Evolutionary conservation across 2,888 invertebrate genomes (phyloP).

Genomic region (Machimus atricapillus): DNA sequence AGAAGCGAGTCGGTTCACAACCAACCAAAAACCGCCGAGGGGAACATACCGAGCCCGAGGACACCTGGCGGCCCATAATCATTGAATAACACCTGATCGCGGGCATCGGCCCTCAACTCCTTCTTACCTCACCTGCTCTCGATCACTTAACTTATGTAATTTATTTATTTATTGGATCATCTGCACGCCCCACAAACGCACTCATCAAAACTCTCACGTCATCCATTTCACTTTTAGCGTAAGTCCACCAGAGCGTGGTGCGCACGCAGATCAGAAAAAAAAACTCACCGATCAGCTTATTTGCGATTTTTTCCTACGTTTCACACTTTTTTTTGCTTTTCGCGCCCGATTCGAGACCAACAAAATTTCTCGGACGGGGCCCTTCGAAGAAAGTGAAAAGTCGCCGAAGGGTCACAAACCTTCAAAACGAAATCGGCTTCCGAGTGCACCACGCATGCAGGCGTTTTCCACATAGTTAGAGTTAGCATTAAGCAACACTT

Average conservation of each 20-base stretch:
- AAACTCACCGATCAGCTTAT: neutral
- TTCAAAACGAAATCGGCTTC: neutral
- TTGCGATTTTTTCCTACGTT: neutral
- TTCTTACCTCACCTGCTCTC: neutral
- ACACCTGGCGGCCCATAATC: slow-evolving; percentile 23
- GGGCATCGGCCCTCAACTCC: neutral
- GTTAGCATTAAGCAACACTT: neutral
- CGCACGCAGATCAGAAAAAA: neutral
- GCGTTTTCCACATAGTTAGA: neutral
- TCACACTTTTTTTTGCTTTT: neutral
- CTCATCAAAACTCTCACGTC: neutral
- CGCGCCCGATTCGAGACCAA: neutral
- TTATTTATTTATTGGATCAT: slow-evolving; percentile 38
- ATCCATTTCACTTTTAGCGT: slow-evolving; percentile 8
- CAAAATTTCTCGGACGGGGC: neutral
- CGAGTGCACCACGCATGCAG: neutral
- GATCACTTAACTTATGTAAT: slow-evolving; percentile 10
- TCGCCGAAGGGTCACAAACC: neutral
- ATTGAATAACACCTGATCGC: neutral
- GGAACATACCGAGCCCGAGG: neutral
- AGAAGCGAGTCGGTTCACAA: neutral
- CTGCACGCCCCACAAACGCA: neutral
- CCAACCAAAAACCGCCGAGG: neutral
- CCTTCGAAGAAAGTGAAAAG: neutral
- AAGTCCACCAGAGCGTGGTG: neutral